A percentile compares a stretch with the other conserved stretches of the same genome.
These are phyloP conservation scores for Harpegnathos saltator DNA, from an alignment of 1,140 invertebrate genomes.

Conservation along the genomic window DNA sequence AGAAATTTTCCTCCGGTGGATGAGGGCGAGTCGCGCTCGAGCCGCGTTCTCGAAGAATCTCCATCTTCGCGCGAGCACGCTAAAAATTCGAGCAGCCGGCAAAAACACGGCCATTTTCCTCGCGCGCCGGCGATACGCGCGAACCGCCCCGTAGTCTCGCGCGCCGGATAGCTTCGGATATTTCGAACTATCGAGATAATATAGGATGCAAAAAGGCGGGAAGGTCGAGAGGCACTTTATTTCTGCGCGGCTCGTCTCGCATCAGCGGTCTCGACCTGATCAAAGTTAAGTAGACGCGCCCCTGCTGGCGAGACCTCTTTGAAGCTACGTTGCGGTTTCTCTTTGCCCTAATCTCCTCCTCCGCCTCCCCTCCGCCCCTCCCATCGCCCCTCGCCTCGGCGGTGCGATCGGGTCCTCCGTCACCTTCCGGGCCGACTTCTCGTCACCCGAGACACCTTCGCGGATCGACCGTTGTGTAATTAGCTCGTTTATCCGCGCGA, in stretches of 20 bases:
- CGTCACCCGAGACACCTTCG: conserved; percentile 66
- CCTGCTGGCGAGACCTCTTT: conserved; percentile 81
- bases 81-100: conserved; percentile 24
- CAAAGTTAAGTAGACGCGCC: conserved; percentile 86
- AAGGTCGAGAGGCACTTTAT: conserved; percentile 74
- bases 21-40: background rate
- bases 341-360: conserved; percentile 76
- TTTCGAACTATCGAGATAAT: conserved; percentile 73
- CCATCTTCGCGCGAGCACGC: background rate
- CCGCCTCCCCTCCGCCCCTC: conserved; percentile 15
- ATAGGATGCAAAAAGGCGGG: conserved; percentile 78
- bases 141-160: background rate
- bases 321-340: conserved; percentile 84
- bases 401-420: conserved; percentile 62
- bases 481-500: conserved; percentile 73
- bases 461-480: conserved; percentile 75
- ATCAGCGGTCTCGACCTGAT: conserved; percentile 84
- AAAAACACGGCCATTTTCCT: conserved; percentile 33
- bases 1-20: background rate
- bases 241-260: conserved; percentile 80
- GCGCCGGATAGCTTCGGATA: conserved; percentile 22
- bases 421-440: conserved; percentile 66
- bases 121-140: conserved; percentile 1
- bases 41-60: background rate
- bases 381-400: conserved; percentile 40